These are phyloP conservation scores for Brachionus calyciflorus DNA, from an alignment of 1,140 invertebrate genomes.

Conservation along the genomic window DNA sequence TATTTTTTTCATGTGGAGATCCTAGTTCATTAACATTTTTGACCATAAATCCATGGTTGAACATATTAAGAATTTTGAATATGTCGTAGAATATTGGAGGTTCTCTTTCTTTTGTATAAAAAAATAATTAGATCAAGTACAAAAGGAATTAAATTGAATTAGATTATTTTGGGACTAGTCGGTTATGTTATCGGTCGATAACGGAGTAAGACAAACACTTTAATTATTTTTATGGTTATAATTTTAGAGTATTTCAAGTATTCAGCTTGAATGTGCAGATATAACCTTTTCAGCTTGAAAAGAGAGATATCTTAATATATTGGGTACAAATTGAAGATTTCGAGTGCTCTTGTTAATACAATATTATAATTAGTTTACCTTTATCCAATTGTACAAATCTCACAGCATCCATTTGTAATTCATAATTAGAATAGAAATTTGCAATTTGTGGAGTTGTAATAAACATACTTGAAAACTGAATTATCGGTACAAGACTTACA, in stretches of 20 bases:
- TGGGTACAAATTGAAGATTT: too few relatives aligned
- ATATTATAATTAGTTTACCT: not conserved
- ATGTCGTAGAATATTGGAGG: constrained; percentile 28
- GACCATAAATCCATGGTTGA: constrained; percentile 17
- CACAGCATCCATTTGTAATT: not conserved
- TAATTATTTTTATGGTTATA: too few relatives aligned
- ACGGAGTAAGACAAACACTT: too few relatives aligned
- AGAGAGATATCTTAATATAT: too few relatives aligned
- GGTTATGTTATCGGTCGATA: too few relatives aligned
- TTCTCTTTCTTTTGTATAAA: not conserved
- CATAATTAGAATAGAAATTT: constrained; percentile 9
- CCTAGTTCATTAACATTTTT: constrained; percentile 25
- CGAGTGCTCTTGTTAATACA: too few relatives aligned
- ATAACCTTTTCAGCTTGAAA: too few relatives aligned
- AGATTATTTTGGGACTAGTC: not conserved
- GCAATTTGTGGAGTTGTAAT: constrained; percentile 10
- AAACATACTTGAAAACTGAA: constrained; percentile 65
- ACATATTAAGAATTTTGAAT: constrained; percentile 24
- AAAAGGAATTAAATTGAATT: too few relatives aligned
- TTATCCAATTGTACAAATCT: constrained; percentile 23
- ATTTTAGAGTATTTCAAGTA: too few relatives aligned
- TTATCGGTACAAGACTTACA: constrained; percentile 77
- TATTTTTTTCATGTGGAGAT: constrained; percentile 13
- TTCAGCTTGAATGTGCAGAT: too few relatives aligned
- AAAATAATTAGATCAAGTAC: too few relatives aligned